Evolutionary conservation across 2,113 vertebrate genomes (phyloP).

Genomic region (Merops nubicus): DNA sequence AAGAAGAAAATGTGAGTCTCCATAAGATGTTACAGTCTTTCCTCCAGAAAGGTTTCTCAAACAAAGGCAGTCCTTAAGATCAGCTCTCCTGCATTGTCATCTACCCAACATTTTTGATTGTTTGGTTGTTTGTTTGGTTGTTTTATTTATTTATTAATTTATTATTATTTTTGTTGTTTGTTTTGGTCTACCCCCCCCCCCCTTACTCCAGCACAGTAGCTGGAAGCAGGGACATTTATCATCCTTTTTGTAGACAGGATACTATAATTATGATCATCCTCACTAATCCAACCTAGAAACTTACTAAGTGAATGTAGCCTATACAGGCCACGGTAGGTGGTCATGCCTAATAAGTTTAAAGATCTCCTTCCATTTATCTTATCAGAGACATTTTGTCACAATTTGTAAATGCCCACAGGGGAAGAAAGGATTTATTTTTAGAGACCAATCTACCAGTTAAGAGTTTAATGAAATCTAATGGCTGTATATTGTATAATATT

Average conservation of each 20-base stretch:
- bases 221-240: not conserved
- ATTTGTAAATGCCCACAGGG: not conserved
- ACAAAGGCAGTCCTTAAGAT: not conserved
- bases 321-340: not conserved
- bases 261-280: not conserved
- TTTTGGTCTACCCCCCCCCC: too few species aligned
- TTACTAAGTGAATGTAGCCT: not conserved
- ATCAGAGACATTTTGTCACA: not conserved
- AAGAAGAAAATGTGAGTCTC: not conserved
- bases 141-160: too few species aligned
- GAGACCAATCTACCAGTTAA: not conserved
- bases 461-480: not conserved
- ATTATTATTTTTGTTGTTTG: too few species aligned
- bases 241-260: not conserved
- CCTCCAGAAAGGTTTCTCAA: not conserved
- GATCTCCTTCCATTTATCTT: not conserved
- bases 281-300: not conserved
- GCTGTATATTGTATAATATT: not conserved
- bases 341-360: not conserved
- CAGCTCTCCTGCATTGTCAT: not conserved
- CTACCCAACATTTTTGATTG: not conserved
- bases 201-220: not conserved
- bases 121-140: not conserved
- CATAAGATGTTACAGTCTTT: not conserved
- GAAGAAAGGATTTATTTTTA: not conserved